Base-by-base conservation (phyloP, 2,888 invertebrate genomes). In the Galerucella calmariensis region DNA sequence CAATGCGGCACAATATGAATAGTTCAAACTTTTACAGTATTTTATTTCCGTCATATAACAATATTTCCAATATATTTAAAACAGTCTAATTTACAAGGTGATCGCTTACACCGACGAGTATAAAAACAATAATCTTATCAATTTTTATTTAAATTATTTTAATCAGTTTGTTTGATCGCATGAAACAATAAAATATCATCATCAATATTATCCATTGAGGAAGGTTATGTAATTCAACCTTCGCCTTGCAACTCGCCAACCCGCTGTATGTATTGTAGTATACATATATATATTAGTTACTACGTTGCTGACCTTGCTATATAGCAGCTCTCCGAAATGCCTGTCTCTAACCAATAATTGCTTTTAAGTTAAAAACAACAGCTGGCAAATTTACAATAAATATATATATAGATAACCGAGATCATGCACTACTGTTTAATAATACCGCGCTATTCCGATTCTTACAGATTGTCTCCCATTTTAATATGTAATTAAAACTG, bases 161-260 rank as follows among this genome's bases (percentile, higher is more conserved):
- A 35, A 35, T 35, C 35, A 35, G 5, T 35, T 35, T 12, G 46
- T 46, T 12, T 46, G 46, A 46, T 12, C 12, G 46, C 11, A 46
- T 46, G 12, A 11, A 46, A n/a, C n/a, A 12, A 48, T 56, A 9
- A 56, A 16, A 14, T 53, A 16, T 16, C 16, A 56, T 16, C 16
- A 56, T 56, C 56, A 44, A 41, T 65, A 41, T 41, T 41, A 72
- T 70, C 77, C 73, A 78, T 84, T 84, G 83, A 83, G 83, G 81
- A 83, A 84, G 84, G 84, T 84, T 83, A 82, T 79, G 82, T 80
- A 80, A 79, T 79, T 79, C 82, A 84, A 83, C 84, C 84, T 84
- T 84, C 83, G 83, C 84, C 83, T 84, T 83, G 83, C 78, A 5
- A 83, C 82, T 80, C 81, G 77, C 75, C 75, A 56, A 72, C 70